Conservation (phyloP, 2,888 invertebrate species). For the Cecidostiba fungosa region DNA sequence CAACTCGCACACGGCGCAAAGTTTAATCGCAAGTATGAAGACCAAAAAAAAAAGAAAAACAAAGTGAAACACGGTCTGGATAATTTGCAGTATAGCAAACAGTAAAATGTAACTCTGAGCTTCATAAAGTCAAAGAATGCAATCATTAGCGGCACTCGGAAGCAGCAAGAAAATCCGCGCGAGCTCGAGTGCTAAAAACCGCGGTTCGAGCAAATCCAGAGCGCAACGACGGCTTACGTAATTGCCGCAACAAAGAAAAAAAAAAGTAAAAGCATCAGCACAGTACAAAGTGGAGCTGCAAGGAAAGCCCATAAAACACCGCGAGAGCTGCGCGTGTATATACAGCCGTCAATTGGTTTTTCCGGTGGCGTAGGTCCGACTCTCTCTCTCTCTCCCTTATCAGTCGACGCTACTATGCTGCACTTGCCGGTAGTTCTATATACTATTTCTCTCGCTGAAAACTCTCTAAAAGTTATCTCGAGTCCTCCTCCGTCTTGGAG, state of each 20-base stretch:
- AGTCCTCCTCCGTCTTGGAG: neutral
- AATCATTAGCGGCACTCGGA: neutral
- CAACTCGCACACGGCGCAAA: neutral
- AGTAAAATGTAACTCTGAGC: neutral
- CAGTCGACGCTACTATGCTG: neutral
- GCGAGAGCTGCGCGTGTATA: neutral
- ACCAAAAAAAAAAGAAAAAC: too few species aligned
- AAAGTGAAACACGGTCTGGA: neutral
- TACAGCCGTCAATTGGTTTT: constrained; percentile 16
- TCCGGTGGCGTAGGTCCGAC: neutral
- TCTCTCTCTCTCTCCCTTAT: constrained; percentile 28
- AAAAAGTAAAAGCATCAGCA: neutral
- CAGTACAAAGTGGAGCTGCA: neutral
- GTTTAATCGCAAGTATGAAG: neutral
- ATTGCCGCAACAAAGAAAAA: neutral
- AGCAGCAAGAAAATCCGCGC: neutral
- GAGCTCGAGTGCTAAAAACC: neutral
- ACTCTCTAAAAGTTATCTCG: constrained; percentile 43
- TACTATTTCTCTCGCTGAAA: constrained; percentile 21
- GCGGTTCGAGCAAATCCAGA: neutral
- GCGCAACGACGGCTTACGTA: neutral
- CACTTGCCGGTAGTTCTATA: neutral
- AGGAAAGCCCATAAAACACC: constrained; percentile 1
- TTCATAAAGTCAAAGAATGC: neutral
- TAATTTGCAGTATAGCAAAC: neutral